phyloP scores from a whole-genome alignment of 2,888 invertebrate genomes.

The Lacanobia oleracea region DNA sequence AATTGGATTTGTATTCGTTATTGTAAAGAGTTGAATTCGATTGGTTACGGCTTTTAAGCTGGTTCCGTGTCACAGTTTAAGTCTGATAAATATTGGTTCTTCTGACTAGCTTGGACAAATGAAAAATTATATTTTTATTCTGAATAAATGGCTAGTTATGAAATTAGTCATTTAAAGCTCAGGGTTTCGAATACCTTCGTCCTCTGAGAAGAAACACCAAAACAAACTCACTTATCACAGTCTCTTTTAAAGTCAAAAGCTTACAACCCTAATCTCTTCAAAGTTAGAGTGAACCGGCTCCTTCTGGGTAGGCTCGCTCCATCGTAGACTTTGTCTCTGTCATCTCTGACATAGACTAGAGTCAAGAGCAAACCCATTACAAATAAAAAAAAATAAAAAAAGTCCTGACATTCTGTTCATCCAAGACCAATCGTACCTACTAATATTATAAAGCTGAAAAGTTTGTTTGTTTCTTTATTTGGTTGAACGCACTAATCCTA shows the following conservation, averaged over 20 bases:
- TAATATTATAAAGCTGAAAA: no score
- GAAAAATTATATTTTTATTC: neutral
- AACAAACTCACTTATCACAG: neutral
- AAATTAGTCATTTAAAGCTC: neutral
- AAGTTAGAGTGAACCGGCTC: no score
- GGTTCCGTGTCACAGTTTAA: neutral
- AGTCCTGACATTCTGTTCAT: neutral
- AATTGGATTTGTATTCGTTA: constrained; percentile 41
- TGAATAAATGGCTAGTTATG: neutral
- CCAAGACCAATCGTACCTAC: no score
- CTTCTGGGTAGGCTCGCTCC: no score
- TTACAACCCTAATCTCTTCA: no score
- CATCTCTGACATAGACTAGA: no score
- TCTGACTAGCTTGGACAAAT: neutral
- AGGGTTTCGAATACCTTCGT: neutral
- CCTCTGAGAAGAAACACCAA: neutral
- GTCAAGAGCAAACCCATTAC: no score
- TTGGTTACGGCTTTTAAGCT: neutral
- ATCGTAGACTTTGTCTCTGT: no score
- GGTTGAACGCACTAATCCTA: no score
- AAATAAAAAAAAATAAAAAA: no score
- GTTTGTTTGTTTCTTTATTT: no score
- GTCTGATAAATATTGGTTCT: neutral
- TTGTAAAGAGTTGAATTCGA: constrained; percentile 16
- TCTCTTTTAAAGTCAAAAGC: neutral